Conservation (phyloP, 2,113 vertebrate genomes). For the Patagioenas fasciata region DNA sequence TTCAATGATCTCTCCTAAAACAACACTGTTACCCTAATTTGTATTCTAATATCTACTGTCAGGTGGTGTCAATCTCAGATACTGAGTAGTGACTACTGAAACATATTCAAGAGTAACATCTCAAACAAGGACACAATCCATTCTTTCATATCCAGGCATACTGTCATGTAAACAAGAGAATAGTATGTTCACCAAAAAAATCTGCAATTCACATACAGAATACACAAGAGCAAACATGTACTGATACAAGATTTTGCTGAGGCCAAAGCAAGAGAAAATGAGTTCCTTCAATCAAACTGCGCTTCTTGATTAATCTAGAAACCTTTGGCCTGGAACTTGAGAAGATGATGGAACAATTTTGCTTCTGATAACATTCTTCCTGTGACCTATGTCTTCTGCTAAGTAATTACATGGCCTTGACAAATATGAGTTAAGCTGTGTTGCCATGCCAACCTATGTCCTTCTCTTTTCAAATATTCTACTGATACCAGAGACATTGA, state of each 20-base stretch:
- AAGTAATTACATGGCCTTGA: constrained; percentile 30
- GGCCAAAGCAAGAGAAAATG: background rate
- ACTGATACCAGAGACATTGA: background rate
- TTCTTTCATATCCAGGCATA: background rate
- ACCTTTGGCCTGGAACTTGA: constrained; percentile 13
- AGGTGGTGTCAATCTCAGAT: rapidly evolving
- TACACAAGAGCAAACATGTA: background rate
- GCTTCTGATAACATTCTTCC: constrained; percentile 36
- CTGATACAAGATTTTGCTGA: background rate
- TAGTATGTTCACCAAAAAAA: background rate
- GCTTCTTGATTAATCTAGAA: constrained; percentile 23
- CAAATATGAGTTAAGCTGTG: constrained; percentile 48
- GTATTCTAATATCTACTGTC: background rate
- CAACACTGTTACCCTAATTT: background rate
- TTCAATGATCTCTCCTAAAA: background rate
- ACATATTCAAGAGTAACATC: background rate
- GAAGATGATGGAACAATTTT: constrained; percentile 11
- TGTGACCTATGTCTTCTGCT: constrained; percentile 7
- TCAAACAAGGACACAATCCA: background rate
- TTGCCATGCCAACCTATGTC: constrained; percentile 43
- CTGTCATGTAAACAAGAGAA: background rate
- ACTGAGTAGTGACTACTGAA: background rate
- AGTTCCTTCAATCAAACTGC: background rate
- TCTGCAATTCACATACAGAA: background rate
- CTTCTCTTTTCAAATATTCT: background rate